A percentile compares a stretch with the other conserved stretches of the same genome.
Conservation (phyloP, 2,113 vertebrate species). For the Callospermophilus lateralis region DNA sequence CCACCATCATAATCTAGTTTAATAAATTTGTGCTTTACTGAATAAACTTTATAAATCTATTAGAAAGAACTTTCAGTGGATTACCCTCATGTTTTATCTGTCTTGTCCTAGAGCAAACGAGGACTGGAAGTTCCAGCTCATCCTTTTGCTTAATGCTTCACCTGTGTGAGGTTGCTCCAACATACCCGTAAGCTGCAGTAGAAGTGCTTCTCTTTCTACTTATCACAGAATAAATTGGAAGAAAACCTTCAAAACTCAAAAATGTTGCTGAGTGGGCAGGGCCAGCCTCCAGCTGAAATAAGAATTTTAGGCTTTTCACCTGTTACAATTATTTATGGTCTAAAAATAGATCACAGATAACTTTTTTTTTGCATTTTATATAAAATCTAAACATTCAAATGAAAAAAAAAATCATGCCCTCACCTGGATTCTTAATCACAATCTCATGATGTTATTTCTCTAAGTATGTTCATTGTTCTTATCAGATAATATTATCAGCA, state of each 20-base stretch:
- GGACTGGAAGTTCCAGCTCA: background rate
- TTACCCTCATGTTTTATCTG: background rate
- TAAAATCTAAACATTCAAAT: background rate
- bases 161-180: background rate
- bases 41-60: background rate
- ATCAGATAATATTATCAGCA: background rate
- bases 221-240: background rate
- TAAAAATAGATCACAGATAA: slow-evolving; percentile 44
- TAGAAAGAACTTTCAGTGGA: background rate
- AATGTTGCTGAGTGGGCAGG: background rate
- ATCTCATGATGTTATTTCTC: background rate
- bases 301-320: background rate
- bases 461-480: background rate
- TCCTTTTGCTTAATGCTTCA: too few species aligned
- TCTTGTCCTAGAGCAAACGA: background rate
- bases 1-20: background rate
- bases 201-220: background rate
- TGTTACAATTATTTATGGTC: background rate
- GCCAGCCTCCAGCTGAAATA: background rate
- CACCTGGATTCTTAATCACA: background rate
- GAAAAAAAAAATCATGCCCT: background rate
- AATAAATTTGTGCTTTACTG: background rate
- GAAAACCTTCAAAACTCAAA: slow-evolving; percentile 16
- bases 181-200: background rate
- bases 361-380: background rate